Conservation (phyloP, 2,797 vertebrate genomes). For the Crocidura indochinensis region DNA sequence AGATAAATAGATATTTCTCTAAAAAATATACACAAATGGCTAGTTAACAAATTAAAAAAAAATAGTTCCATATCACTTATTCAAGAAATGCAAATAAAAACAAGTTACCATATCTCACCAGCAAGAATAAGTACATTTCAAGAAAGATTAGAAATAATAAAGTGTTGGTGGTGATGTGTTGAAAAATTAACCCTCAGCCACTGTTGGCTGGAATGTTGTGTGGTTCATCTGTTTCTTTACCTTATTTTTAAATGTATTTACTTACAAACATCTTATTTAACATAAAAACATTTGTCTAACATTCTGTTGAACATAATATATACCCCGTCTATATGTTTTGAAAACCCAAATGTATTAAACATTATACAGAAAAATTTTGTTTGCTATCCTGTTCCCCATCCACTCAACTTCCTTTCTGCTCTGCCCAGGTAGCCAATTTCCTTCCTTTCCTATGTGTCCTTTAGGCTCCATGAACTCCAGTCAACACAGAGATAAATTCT, state of each 20-base stretch:
- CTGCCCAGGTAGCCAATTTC: neutral
- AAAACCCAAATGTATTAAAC: neutral
- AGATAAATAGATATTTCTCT: too few species aligned
- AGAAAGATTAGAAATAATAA: too few species aligned
- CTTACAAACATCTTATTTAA: constrained; percentile 8
- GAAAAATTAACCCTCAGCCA: neutral
- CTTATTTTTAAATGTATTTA: constrained; percentile 26
- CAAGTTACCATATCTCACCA: too few species aligned
- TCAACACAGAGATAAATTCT: accelerated
- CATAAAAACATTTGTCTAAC: too few species aligned
- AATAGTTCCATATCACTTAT: too few species aligned
- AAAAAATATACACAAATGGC: too few species aligned
- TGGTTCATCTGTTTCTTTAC: neutral
- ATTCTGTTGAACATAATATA: neutral
- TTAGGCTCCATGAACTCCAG: too few species aligned
- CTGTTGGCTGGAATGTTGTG: too few species aligned
- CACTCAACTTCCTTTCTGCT: neutral
- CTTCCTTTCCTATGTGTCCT: accelerated
- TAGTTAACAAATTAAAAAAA: too few species aligned
- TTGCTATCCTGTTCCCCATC: accelerated
- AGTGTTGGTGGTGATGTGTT: neutral
- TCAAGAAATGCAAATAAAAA: too few species aligned
- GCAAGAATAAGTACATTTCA: too few species aligned
- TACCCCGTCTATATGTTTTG: neutral
- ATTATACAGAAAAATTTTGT: neutral